phyloP scores from a whole-genome alignment of 2,797 vertebrate species.

The Lithobates sylvaticus region DNA sequence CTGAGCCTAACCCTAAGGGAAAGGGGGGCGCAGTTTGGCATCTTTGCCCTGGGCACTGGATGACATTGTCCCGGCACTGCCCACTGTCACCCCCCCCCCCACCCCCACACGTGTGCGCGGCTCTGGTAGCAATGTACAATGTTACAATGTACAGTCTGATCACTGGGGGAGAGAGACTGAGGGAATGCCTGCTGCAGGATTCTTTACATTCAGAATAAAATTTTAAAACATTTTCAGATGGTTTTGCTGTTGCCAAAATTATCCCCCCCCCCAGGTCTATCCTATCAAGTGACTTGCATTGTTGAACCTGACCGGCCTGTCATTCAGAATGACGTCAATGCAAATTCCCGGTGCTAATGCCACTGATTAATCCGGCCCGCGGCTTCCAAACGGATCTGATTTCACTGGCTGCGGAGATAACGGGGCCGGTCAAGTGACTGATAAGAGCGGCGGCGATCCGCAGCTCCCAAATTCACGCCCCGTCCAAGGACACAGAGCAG shows the following conservation, averaged over 20 bases:
- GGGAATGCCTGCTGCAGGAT: no score
- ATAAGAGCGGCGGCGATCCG: background rate
- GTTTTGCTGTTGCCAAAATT: no score
- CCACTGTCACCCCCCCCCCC: no score
- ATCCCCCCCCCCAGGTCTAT: background rate
- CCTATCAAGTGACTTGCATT: background rate
- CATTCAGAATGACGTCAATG: background rate
- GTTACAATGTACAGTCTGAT: no score
- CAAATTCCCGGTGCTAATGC: slow-evolving; percentile 1
- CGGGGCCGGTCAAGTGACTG: background rate
- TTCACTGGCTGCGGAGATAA: background rate
- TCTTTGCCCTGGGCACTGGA: no score
- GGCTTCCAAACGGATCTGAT: background rate
- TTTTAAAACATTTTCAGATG: background rate
- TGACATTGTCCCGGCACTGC: no score
- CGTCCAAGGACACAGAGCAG: background rate
- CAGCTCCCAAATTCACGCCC: background rate
- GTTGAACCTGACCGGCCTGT: background rate
- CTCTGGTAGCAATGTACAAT: no score
- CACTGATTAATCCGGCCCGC: background rate
- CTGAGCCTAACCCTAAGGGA: no score
- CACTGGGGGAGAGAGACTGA: no score
- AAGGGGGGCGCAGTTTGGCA: no score
- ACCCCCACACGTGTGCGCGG: no score
- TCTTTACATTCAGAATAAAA: no score